Conservation (phyloP, 2,797 vertebrate species). For the Meriones psammophilus region DNA sequence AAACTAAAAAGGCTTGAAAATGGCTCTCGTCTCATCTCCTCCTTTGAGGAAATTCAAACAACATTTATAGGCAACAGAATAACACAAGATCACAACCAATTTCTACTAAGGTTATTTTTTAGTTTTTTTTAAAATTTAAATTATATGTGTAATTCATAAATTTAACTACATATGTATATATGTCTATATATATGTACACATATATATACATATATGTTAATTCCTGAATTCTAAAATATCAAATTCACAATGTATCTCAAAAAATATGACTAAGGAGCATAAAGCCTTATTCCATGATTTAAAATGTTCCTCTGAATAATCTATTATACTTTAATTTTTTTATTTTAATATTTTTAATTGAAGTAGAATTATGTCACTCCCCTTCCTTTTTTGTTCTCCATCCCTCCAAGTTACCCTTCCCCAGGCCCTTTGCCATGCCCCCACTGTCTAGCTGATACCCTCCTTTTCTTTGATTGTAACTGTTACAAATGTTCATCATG, state of each 20-base stretch:
- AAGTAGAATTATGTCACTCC: background rate
- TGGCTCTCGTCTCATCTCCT: no score
- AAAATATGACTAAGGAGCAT: background rate
- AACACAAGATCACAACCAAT: constrained; percentile 16
- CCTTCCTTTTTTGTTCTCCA: background rate
- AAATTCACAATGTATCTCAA: background rate
- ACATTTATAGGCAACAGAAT: background rate
- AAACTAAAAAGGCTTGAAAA: no score
- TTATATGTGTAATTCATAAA: background rate
- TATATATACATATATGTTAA: background rate
- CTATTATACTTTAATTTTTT: background rate
- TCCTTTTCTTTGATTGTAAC: background rate
- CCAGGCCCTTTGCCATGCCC: background rate
- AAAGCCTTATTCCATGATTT: constrained; percentile 7
- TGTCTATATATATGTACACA: background rate
- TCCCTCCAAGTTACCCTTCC: background rate
- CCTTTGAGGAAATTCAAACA: no score
- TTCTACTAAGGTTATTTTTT: background rate
- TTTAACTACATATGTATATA: background rate
- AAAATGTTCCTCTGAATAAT: constrained; percentile 1
- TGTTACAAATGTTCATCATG: background rate
- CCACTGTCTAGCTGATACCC: background rate
- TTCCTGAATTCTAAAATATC: constrained; percentile 6
- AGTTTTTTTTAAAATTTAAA: background rate
- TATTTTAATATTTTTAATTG: background rate